phyloP scores from a whole-genome alignment of 2,113 vertebrate genomes.

The Sylvietta virens region DNA sequence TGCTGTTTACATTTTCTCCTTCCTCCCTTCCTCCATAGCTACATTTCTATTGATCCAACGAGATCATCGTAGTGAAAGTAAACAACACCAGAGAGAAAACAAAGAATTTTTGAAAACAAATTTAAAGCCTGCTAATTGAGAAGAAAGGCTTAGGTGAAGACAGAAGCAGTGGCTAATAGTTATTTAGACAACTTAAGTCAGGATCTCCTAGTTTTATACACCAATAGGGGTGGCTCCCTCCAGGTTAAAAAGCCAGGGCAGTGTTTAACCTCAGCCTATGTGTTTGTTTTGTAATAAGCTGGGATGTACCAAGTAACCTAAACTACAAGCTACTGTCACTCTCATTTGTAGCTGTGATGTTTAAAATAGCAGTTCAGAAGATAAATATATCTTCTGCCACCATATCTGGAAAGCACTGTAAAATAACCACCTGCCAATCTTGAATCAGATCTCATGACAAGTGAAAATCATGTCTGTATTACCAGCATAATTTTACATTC shows the following conservation, averaged over 20 bases:
- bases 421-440: constrained; percentile 43
- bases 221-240: not conserved
- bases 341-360: not conserved
- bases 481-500: constrained; percentile 14
- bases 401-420: constrained; percentile 11
- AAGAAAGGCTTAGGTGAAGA: not conserved
- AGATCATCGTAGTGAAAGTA: not conserved
- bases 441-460: constrained; percentile 23
- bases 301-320: not conserved
- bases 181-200: not conserved
- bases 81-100: not conserved
- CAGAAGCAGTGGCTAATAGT: not conserved
- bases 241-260: not conserved
- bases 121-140: not conserved
- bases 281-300: not conserved
- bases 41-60: not conserved
- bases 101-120: not conserved
- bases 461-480: constrained; percentile 30
- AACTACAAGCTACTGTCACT: constrained; percentile 17
- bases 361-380: constrained; percentile 21
- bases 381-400: not conserved
- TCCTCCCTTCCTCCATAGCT: not conserved
- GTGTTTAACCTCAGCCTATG: not conserved
- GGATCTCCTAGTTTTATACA: not conserved
- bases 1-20: not conserved